Evolutionary conservation across 2,113 vertebrate species (phyloP).

Genomic region (Chloebia gouldiae): DNA sequence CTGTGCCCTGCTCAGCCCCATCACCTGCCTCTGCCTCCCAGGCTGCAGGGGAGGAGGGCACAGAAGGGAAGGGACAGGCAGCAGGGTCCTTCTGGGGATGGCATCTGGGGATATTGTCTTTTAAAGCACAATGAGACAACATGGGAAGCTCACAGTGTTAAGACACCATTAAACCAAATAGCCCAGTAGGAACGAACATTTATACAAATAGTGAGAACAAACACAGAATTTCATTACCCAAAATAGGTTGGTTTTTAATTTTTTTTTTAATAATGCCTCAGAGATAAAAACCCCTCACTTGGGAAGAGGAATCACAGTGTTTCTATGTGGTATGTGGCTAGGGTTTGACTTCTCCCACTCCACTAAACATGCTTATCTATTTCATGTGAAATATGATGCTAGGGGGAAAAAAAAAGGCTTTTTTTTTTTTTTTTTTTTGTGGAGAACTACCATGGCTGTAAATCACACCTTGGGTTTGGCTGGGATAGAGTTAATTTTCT

Average conservation of each 20-base stretch:
- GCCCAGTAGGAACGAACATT: background rate
- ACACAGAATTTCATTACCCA: background rate
- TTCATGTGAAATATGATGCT: background rate
- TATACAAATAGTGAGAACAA: background rate
- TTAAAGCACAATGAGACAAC: background rate
- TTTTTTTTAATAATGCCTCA: background rate
- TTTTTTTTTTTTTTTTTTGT: background rate
- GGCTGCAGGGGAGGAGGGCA: background rate
- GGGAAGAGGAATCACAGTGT: background rate
- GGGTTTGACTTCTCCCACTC: background rate
- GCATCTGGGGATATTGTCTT: background rate
- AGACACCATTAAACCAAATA: background rate
- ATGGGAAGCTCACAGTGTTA: background rate
- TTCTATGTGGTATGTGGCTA: background rate
- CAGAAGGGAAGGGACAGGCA: background rate
- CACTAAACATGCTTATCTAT: background rate
- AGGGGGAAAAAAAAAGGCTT: accelerated
- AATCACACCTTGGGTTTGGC: background rate
- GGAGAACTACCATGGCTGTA: background rate
- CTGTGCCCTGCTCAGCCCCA: background rate
- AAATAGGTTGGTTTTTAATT: background rate
- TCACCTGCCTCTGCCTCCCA: background rate
- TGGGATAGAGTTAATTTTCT: background rate
- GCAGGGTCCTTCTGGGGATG: background rate
- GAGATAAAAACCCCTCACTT: background rate